A percentile compares a stretch with the other conserved stretches of the same genome.
Evolutionary conservation across 1,140 invertebrate genomes (phyloP).

Genomic region (Dolichoris vasculosae): DNA sequence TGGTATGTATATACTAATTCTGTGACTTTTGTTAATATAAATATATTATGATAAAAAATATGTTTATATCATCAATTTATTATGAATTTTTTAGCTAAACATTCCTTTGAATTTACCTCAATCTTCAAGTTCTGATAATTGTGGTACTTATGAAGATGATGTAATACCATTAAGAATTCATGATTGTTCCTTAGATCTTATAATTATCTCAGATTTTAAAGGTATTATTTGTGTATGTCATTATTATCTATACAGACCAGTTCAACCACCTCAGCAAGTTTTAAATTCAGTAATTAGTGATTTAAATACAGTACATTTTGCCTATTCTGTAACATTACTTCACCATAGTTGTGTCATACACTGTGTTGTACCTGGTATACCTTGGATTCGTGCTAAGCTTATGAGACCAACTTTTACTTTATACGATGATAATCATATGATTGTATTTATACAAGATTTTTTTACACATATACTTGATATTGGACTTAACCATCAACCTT

Average conservation of each 20-base stretch:
- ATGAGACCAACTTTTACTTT: constrained; percentile 84
- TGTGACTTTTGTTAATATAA: constrained; percentile 1
- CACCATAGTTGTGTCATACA: constrained; percentile 89
- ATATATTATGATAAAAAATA: constrained; percentile 16
- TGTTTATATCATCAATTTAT: constrained; percentile 47
- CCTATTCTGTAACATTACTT: constrained; percentile 86
- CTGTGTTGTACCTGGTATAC: constrained; percentile 85
- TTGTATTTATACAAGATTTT: constrained; percentile 84
- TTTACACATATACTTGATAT: constrained; percentile 88
- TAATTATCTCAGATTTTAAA: constrained; percentile 83
- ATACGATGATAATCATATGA: constrained; percentile 83
- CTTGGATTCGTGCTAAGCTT: constrained; percentile 83
- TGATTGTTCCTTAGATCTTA: constrained; percentile 86
- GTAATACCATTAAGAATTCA: constrained; percentile 85
- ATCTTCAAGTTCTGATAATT: constrained; percentile 76
- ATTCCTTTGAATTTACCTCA: constrained; percentile 88
- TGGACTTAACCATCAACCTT: constrained; percentile 85
- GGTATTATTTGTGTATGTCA: constrained; percentile 88
- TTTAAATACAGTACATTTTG: constrained; percentile 84
- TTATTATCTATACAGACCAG: constrained; percentile 87
- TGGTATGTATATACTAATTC: constrained; percentile 76
- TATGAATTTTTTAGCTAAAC: constrained; percentile 79
- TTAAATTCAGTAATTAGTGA: constrained; percentile 74
- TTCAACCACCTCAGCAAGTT: constrained; percentile 77
- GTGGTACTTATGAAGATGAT: constrained; percentile 85